Percentiles rank a stretch among this genome's conserved stretches.
These are phyloP conservation scores for Neoaliturus tenellus DNA, from an alignment of 2,888 invertebrate species.

Conservation along the genomic window DNA sequence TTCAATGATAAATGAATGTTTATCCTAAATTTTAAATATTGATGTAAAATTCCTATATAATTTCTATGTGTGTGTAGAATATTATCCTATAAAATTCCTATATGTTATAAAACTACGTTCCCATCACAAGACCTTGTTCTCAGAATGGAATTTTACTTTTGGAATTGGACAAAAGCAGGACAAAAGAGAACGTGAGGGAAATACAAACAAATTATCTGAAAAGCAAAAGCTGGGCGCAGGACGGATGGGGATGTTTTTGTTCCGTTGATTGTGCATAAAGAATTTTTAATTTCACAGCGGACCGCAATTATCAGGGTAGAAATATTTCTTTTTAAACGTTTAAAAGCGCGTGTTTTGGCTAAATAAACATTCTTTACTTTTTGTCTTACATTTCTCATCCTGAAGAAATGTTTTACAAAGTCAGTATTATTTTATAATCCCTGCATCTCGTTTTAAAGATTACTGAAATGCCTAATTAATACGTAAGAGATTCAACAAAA, in stretches of 20 bases:
- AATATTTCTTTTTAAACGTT: not conserved
- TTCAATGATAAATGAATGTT: too few species aligned
- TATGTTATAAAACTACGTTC: too few species aligned
- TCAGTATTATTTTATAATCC: too few species aligned
- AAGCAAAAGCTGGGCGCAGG: not conserved
- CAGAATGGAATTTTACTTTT: not conserved
- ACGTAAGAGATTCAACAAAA: too few species aligned
- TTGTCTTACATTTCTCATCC: not conserved
- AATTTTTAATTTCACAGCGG: slow-evolving; percentile 14
- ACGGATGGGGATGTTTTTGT: slow-evolving; percentile 28
- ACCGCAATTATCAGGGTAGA: slow-evolving; percentile 11
- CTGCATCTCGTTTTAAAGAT: too few species aligned
- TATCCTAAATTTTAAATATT: too few species aligned
- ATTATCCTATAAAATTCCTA: too few species aligned
- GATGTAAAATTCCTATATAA: too few species aligned
- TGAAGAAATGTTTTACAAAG: too few species aligned
- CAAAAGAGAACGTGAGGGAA: not conserved
- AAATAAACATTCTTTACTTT: not conserved
- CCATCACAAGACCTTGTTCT: too few species aligned
- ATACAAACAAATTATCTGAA: slow-evolving; percentile 9
- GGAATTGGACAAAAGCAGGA: not conserved
- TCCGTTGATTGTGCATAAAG: slow-evolving; percentile 12
- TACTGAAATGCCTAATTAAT: too few species aligned
- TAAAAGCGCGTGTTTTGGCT: not conserved
- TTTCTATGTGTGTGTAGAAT: too few species aligned